Base-by-base conservation (phyloP, 2,113 vertebrate genomes). In the Trogon surrucura region DNA sequence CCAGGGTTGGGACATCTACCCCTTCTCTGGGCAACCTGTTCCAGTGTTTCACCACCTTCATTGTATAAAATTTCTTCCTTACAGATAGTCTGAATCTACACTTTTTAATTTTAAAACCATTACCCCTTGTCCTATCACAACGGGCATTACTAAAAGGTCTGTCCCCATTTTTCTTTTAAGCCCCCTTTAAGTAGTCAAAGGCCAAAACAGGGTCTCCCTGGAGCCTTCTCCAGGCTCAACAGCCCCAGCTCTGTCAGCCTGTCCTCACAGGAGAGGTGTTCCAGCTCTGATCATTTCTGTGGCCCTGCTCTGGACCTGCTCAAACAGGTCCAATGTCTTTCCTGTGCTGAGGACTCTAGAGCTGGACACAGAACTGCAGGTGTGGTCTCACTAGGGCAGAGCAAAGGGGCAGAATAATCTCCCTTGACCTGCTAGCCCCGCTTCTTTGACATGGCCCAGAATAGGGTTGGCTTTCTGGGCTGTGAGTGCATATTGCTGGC, bases 391-490 rank as follows among this genome's bases (percentile, higher is more conserved):
- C n/a, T 18, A 71, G 48, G 30, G 15, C 23, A 15, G 30, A 25
- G 30, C 9, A 65, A 18, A 32, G 9, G 6, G 29, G 50, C 5
- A 72, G 50, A 41, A 44, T 18, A 7, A 9, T 15, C 15, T 72
- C 51, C 36, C 20, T 54, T 3, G 3, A 9, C 36, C 36, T 72
- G 20, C 36, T 56, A 36, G 36, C 36, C 29, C 32, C 2, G 2
- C 70, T 41, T 29, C 48, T 53, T 29, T 32, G 36, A 54, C 16
- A 34, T 26, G 30, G 69, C 50, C 69, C 69, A 53, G 50, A 34
- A 54, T 13, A 9, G 0, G 0, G 3, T 9, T 54, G 27, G 36
- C 69, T 30, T 38, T 38, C 10, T 53, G 27, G 23, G 14, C 50
- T 41, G 69, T 5, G 5, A 71, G 34, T 2, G 15, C 50, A 41